Percentiles rank a stretch among this genome's conserved stretches.
phyloP scores from a whole-genome alignment of 1,140 invertebrate species.

The Trinorchestia longiramus region DNA sequence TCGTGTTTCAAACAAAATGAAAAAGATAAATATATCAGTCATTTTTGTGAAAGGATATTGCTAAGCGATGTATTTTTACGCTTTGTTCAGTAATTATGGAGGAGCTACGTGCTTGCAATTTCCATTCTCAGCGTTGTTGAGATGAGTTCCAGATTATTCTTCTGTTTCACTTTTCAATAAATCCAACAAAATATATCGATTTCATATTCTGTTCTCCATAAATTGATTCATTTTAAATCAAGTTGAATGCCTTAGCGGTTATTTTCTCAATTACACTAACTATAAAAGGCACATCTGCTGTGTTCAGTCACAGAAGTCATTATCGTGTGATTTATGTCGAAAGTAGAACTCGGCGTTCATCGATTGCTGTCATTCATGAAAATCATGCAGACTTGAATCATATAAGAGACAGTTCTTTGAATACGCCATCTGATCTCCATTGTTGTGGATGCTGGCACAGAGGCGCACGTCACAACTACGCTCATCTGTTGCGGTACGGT shows the following conservation, averaged over 20 bases:
- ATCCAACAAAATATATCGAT: background rate
- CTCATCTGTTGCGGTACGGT: background rate
- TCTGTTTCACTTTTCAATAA: background rate
- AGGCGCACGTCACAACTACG: background rate
- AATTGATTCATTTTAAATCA: background rate
- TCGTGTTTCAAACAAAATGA: too few species aligned
- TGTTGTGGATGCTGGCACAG: background rate
- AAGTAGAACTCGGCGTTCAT: background rate
- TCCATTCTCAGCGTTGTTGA: too few species aligned
- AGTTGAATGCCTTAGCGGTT: background rate
- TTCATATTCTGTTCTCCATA: background rate
- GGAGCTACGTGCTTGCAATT: too few species aligned
- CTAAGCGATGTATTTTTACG: too few species aligned
- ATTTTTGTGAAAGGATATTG: too few species aligned
- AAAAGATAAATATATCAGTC: too few species aligned
- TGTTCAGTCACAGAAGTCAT: background rate
- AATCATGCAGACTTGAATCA: background rate
- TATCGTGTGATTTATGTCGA: constrained; percentile 19
- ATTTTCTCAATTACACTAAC: background rate
- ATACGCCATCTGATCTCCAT: constrained; percentile 34
- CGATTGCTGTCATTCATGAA: background rate
- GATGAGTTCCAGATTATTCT: too few species aligned
- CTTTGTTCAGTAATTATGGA: too few species aligned
- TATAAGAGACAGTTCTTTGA: constrained; percentile 35
- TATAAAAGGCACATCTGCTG: background rate